Base-by-base conservation (phyloP, 2,113 vertebrate genomes). In the Campylomormyrus tamandua region DNA sequence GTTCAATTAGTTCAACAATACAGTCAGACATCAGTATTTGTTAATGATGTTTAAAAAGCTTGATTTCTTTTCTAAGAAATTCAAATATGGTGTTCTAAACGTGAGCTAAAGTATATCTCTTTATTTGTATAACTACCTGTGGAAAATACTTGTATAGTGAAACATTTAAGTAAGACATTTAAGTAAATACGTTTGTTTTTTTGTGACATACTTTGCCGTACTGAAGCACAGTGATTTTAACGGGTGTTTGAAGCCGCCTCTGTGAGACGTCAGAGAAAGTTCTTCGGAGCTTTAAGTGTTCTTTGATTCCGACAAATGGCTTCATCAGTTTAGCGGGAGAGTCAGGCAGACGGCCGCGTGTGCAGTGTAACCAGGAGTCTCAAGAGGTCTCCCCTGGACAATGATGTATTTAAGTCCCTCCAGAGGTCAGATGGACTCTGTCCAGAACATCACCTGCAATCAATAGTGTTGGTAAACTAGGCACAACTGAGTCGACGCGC, bases 361-460 rank as follows among this genome's bases (percentile, higher is more conserved):
- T 91, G 92, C 93, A 90, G 93, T 93, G 91, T 91, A 92, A 93
- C 90, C 91, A 48, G 53, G 58, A 91, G 95, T 95, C 94, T 95
- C 95, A 83, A 91, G 94, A 94, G 94, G 93, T 92, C 93, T 91
- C 89, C 91, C 91, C 90, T 52, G 94, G 94, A 96, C 95, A 95
- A 96, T 96, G 95, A 96, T 96, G 93, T 94, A 96, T 97, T 94
- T 95, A 92, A 94, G 92, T 93, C 94, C 90, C 93, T 93, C 93
- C 90, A 77, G 93, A 95, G 96, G 96, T 96, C 96, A 95, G 94
- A 94, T 95, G 94, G 94, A 94, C 93, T 94, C 93, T 95, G 94
- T 95, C 95, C 94, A 95, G 93, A 93, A 93, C 94, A 95, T 95
- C 95, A 96, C 95, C 95, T 94, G 92, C 94, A 95, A 95, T 96